Evolutionary conservation across 1,140 invertebrate genomes (phyloP).

Genomic region (Calephelis virginiensis): DNA sequence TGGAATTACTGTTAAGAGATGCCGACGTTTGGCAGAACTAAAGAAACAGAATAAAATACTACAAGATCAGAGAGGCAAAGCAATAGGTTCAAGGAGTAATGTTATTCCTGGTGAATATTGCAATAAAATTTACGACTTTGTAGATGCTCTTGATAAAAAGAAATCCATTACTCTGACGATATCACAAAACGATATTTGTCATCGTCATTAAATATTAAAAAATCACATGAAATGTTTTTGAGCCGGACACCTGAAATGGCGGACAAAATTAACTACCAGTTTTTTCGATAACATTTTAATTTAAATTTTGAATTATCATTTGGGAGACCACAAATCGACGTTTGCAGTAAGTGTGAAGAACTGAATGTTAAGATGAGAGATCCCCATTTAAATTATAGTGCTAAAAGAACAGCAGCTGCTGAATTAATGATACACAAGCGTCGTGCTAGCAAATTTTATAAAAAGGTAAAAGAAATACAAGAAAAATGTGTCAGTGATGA

Average conservation of each 20-base stretch:
- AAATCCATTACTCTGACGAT: conserved; percentile 18
- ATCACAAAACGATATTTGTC: conserved; percentile 12
- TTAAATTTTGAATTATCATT: conserved; percentile 19
- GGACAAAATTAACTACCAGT: conserved; percentile 19
- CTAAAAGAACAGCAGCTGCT: conserved; percentile 18
- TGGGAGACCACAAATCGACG: conserved; percentile 21
- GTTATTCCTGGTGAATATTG: conserved; percentile 23
- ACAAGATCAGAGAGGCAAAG: not conserved
- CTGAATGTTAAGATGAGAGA: conserved; percentile 18
- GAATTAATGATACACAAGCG: conserved; percentile 19
- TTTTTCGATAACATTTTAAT: conserved; percentile 20
- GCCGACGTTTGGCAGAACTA: conserved; percentile 16
- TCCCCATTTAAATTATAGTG: conserved; percentile 12
- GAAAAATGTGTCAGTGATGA: conserved; percentile 21
- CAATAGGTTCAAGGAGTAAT: conserved; percentile 22
- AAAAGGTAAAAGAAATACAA: conserved; percentile 5
- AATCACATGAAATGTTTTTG: too few relatives aligned
- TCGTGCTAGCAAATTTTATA: conserved; percentile 20
- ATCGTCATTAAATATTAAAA: too few relatives aligned
- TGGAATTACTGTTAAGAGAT: too few relatives aligned
- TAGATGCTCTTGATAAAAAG: conserved; percentile 21
- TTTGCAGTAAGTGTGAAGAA: conserved; percentile 16
- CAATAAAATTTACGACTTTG: conserved; percentile 19
- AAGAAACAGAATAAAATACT: conserved; percentile 12
- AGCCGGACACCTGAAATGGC: conserved; percentile 13